Conservation (phyloP, 2,888 invertebrate species). For the Limulus polyphemus region DNA sequence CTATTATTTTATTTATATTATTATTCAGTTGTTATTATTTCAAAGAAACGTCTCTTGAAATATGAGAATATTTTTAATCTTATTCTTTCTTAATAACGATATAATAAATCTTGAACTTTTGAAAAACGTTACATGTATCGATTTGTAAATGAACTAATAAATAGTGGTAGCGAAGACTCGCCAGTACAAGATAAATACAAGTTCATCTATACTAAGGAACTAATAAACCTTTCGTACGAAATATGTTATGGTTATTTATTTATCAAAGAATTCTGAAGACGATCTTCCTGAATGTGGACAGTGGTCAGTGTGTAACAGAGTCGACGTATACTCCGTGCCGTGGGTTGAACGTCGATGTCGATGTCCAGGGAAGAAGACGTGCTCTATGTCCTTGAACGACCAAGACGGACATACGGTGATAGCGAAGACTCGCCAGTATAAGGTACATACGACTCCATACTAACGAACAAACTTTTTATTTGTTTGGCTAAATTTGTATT, state of each 20-base stretch:
- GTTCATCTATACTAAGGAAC: no score
- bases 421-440: conserved; percentile 41
- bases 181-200: conserved; percentile 38
- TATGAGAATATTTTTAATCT: no score
- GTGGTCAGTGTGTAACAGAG: conserved; percentile 70
- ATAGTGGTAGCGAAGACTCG: conserved; percentile 45
- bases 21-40: no score
- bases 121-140: no score
- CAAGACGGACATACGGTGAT: conserved; percentile 54
- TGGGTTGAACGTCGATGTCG: conserved; percentile 79
- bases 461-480: no score
- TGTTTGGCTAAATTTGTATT: not conserved
- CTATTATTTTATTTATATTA: no score
- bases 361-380: conserved; percentile 47
- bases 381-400: conserved; percentile 46
- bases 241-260: no score
- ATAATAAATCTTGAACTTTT: no score
- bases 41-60: no score
- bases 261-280: conserved; percentile 6
- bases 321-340: conserved; percentile 71
- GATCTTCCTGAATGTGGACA: conserved; percentile 62
- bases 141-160: conserved; percentile 45
- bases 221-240: no score
- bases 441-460: conserved; percentile 31
- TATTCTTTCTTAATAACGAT: no score